phyloP scores from a whole-genome alignment of 1,140 invertebrate species.

The Elymnias hypermnestra region DNA sequence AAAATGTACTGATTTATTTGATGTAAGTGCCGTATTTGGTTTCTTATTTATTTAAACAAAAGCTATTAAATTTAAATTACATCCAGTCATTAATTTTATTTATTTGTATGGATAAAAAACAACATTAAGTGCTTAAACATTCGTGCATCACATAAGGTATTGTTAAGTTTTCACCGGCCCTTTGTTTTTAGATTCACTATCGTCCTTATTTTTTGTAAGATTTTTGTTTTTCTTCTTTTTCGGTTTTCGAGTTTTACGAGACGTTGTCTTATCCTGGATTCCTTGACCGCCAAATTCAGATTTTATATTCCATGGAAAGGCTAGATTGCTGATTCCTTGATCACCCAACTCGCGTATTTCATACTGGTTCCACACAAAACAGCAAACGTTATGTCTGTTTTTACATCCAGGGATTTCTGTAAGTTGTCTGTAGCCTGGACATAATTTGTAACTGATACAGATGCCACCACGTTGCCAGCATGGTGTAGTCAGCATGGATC shows the following conservation, averaged over 20 bases:
- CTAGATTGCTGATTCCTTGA: slow-evolving; percentile 34
- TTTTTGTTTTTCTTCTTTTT: slow-evolving; percentile 15
- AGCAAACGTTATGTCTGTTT: slow-evolving; percentile 52
- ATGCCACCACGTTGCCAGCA: slow-evolving; percentile 55
- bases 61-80: not conserved
- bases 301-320: slow-evolving; percentile 40
- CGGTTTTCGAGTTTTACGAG: slow-evolving; percentile 14
- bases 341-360: slow-evolving; percentile 41
- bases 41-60: too few species aligned
- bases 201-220: too few species aligned
- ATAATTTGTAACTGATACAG: slow-evolving; percentile 49
- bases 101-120: too few species aligned
- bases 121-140: too few species aligned
- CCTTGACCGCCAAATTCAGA: slow-evolving; percentile 45
- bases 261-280: slow-evolving; percentile 22
- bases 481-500: slow-evolving; percentile 46
- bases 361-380: slow-evolving; percentile 54
- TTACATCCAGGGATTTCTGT: slow-evolving; percentile 56
- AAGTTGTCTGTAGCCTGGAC: slow-evolving; percentile 34
- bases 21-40: too few species aligned
- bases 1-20: too few species aligned
- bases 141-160: too few species aligned
- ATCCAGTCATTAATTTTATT: too few species aligned
- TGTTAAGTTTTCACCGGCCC: too few species aligned
- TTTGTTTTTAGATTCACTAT: too few species aligned